Base-by-base conservation (phyloP, 2,797 vertebrate genomes). In the Peromyscus attwateri region DNA sequence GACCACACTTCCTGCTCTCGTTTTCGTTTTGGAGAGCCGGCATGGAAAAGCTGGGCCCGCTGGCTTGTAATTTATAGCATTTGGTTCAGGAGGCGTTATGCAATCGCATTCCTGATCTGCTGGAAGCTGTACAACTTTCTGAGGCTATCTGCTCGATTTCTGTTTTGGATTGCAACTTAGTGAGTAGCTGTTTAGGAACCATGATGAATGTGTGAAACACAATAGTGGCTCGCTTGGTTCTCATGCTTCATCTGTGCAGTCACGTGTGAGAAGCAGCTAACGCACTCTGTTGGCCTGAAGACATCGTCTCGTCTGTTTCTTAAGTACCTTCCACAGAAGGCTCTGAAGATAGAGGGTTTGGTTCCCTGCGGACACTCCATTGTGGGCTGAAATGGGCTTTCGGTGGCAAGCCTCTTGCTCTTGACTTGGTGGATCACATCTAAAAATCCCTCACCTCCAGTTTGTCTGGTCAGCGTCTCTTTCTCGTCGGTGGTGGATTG, bases 1-100 rank as follows among this genome's bases (percentile, higher is more conserved):
- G 21, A 82, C 94, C 95, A 76, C 81, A 64, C 76, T 96, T 97
- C 95, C 92, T 90, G 96, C 81, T 57, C 92, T 76, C 94, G 23
- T 88, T 97, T 97, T 94, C 83, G 8, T 80, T 95, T 82, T 83
- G 83, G 64, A 93, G 88, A 80, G 80, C 81, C 29, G 49, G 87
- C 29, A 2, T 75, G 81, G 97, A 91, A 89, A 92, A n/a, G 87
- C 73, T 88, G 73, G 19, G 70, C 68, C 95, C 7, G 21, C 76
- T 52, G 93, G 52, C 81, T 77, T 68, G 60, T 92, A 49, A 92
- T 96, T 93, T 76, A 73, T 16, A 88, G 89, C 87, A 7, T 62
- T 94, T 49, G 76, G 80, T 76, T 95, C 90, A 31, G 87, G 62
- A 83, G 89, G 71, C 31, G 37, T 96, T 95, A 77, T 0, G 34